Base-by-base conservation (phyloP, 2,888 invertebrate genomes). In the Tinea semifulvella region DNA sequence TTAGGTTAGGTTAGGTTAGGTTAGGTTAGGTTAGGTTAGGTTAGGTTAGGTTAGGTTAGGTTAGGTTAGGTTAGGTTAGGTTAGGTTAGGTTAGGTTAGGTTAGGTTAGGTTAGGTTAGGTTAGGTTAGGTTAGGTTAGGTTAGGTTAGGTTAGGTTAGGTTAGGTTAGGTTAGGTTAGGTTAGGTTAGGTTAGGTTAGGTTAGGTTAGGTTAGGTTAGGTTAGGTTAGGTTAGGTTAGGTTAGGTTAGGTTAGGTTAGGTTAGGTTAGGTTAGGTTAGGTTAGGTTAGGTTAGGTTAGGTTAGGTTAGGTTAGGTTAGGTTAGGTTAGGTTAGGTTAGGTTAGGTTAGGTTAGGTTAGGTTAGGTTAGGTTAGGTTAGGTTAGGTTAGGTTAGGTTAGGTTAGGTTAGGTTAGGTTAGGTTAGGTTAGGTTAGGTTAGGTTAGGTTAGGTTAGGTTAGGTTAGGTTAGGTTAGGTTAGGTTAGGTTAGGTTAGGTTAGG, bases 301-400 rank as follows among this genome's bases (percentile, higher is more conserved):
- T 49, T 44, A 50, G 48, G 48, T 49, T 44, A 50, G 48, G 48
- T 49, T 44, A 50, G 48, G 48, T 49, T 44, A 50, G 48, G 48
- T 49, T 44, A 50, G 48, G 48, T 49, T 44, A 50, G 48, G 48
- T 49, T 44, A 50, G 48, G 48, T 49, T 44, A 50, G 48, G 48
- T 49, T 38, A 50, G 48, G 48, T 49, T 44, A 50, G 48, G 48
- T 49, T 28, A 50, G 51, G 52, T n/a, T n/a, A n/a, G n/a, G n/a
- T n/a, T n/a, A n/a, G n/a, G n/a, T n/a, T n/a, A 19, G 43, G 27
- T 43, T 44, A 50, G 48, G 48, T 49, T 44, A 50, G 48, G 48
- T 49, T 44, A 50, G 48, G 48, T 49, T 44, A 50, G 48, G 48
- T 49, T 44, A 50, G 48, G 48, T 49, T 44, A 50, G 48, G 48